These are phyloP conservation scores for Trichomalopsis sarcophagae DNA, from an alignment of 1,140 invertebrate genomes.

Conservation along the genomic window DNA sequence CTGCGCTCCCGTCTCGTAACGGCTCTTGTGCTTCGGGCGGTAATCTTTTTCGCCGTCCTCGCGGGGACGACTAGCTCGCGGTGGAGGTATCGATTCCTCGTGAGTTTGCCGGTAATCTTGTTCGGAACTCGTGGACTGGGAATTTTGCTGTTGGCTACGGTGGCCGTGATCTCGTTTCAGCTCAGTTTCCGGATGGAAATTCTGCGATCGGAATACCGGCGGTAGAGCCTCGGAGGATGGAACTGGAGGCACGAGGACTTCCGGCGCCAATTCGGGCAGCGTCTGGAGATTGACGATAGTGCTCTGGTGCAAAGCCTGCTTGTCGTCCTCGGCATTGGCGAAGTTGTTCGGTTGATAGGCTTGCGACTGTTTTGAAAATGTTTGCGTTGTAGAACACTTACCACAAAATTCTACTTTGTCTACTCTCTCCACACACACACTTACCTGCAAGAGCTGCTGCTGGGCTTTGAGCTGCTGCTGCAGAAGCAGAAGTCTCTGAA, in stretches of 20 bases:
- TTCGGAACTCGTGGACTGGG: constrained; percentile 32
- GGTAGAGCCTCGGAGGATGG: constrained; percentile 64
- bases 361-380: constrained; percentile 60
- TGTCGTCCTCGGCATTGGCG: constrained; percentile 59
- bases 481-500: constrained; percentile 66
- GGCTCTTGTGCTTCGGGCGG: background rate
- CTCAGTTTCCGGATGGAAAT: constrained; percentile 60
- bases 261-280: constrained; percentile 56
- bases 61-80: constrained; percentile 42
- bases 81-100: constrained; percentile 45
- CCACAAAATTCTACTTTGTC: no score
- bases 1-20: background rate
- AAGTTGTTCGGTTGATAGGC: constrained; percentile 63
- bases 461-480: constrained; percentile 69
- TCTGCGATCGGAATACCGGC: constrained; percentile 65
- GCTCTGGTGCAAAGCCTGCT: constrained; percentile 59
- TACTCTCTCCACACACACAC: no score
- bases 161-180: constrained; percentile 28
- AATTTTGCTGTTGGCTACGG: background rate
- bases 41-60: constrained; percentile 27
- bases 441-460: constrained; percentile 69
- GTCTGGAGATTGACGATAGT: constrained; percentile 58
- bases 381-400: background rate
- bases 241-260: constrained; percentile 63
- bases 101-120: constrained; percentile 55